Evolutionary conservation across 2,113 vertebrate species (phyloP), one percentile per base, ranked within the genome.

Genomic region (Urocitellus parryii): DNA sequence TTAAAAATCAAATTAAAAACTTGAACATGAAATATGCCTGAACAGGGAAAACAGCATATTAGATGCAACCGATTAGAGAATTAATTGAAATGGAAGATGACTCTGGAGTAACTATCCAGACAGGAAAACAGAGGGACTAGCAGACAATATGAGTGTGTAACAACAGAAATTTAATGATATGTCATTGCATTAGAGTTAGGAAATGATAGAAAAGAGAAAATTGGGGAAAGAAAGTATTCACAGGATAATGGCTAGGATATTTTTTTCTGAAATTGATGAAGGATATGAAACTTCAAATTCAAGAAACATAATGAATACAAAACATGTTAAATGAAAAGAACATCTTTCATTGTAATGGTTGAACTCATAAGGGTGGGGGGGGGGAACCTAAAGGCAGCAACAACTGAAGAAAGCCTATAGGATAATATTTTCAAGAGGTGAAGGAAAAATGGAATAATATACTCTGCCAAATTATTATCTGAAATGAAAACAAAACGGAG

Each of bases 1-100:
- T 29, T 73, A 93, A 76, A 70, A 51, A 88, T 37, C 27, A 90
- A 39, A 61, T 91, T n/a, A 81, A 82, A 96, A 96, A 91, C 27
- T 68, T 74, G 4, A 89, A 76, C 12, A 48, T 48, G 37, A 80
- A 13, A 42, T 67, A 81, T 53, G 86, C 76, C 7, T 68, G 24
- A 65, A 73, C 65, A 51, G 10, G 5, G 27, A 58, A 86, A 89
- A 67, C 22, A 89, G 37, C 18, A n/a, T 90, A 77, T 45, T 90
- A 81, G 53, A 48, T 53, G 20, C 56, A 77, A 7, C n/a, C 73
- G 8, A 68, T 82, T 39, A 14, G 8, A 83, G 2, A 90, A 78
- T 34, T 81, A 22, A 42, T 56, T 58, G 37, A 96, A 39, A 81
- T 91, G 22, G 32, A 70, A 88, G 34, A n/a, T 76, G 34, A 8